phyloP scores from a whole-genome alignment of 2,797 vertebrate genomes.

The Esox masquinongy region DNA sequence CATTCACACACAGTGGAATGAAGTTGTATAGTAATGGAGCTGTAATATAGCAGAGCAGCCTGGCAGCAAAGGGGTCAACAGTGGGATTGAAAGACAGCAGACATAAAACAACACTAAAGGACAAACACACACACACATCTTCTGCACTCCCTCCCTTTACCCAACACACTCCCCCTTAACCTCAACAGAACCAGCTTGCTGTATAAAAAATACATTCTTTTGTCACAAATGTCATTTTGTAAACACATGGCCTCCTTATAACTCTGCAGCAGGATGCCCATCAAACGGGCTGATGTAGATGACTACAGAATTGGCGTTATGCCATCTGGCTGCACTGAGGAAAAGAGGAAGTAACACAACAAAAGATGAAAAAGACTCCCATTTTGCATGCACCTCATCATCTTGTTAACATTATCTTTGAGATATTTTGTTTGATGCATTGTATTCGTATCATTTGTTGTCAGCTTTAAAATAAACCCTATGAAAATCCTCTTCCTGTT shows the following conservation, averaged over 20 bases:
- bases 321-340: conserved; percentile 80
- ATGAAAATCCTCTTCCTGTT: conserved; percentile 64
- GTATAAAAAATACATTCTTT: conserved; percentile 75
- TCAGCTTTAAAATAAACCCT: conserved; percentile 88
- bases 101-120: conserved; percentile 37
- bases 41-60: conserved; percentile 73
- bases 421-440: conserved; percentile 86
- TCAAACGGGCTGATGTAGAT: conserved; percentile 74
- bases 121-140: conserved; percentile 9
- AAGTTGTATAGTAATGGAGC: conserved; percentile 76
- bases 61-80: conserved; percentile 65
- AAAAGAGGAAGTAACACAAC: conserved; percentile 64
- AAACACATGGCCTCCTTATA: conserved; percentile 80
- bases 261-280: conserved; percentile 80
- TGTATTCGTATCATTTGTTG: conserved; percentile 85
- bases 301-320: conserved; percentile 73
- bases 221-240: conserved; percentile 83
- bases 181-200: conserved; percentile 85
- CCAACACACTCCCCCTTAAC: conserved; percentile 44
- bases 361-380: conserved; percentile 64
- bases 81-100: conserved; percentile 57
- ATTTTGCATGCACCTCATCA: conserved; percentile 93
- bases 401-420: conserved; percentile 79
- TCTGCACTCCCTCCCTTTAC: background rate
- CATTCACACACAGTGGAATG: conserved; percentile 58